phyloP scores from a whole-genome alignment of 2,797 vertebrate species.

The Orestias chungarensis region DNA sequence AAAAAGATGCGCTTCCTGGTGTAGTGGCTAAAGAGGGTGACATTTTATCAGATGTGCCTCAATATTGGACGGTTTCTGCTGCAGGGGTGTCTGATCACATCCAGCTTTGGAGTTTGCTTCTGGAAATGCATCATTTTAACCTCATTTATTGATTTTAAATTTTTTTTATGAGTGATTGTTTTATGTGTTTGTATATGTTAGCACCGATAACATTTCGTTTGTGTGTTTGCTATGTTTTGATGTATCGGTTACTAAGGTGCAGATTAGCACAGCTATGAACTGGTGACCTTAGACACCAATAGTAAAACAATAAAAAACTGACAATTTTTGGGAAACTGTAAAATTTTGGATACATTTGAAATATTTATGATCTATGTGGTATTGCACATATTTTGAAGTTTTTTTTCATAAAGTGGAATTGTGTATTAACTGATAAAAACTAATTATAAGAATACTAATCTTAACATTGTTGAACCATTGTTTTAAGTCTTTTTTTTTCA shows the following conservation, averaged over 20 bases:
- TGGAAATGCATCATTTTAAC: not conserved
- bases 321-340: constrained; percentile 1
- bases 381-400: constrained; percentile 29
- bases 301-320: not conserved
- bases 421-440: not conserved
- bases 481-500: constrained; percentile 3
- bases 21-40: not conserved
- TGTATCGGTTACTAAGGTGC: not conserved
- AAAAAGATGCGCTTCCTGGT: constrained; percentile 5
- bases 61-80: constrained; percentile 3
- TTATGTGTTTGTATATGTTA: not conserved
- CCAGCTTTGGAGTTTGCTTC: not conserved
- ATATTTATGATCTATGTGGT: constrained; percentile 9
- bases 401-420: constrained; percentile 19
- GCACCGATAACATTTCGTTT: not conserved
- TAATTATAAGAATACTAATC: constrained; percentile 25
- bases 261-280: not conserved
- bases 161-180: too few species aligned
- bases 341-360: constrained; percentile 19
- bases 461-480: not conserved
- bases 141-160: not conserved
- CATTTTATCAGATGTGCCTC: not conserved
- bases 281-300: constrained; percentile 10
- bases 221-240: not conserved
- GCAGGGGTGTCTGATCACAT: not conserved